A percentile compares a stretch with the other conserved stretches of the same genome.
phyloP scores from a whole-genome alignment of 1,140 invertebrate species.

The Papilio polyxenes region DNA sequence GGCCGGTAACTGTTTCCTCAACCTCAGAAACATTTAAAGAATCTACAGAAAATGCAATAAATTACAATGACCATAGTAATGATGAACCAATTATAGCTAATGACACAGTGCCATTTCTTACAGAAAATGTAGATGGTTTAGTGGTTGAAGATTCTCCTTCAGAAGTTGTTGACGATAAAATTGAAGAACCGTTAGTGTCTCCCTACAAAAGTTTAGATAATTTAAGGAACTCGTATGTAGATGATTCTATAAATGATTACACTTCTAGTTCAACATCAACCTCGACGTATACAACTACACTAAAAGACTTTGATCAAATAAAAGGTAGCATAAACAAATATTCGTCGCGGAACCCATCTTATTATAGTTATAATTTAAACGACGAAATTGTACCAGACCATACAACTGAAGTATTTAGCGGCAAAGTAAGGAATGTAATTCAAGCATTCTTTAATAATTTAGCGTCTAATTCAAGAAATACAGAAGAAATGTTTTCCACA shows the following conservation, averaged over 20 bases:
- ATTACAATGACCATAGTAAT: conserved; percentile 1
- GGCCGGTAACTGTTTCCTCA: conserved; percentile 48
- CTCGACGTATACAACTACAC: conserved; percentile 52
- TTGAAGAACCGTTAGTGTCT: conserved; percentile 61
- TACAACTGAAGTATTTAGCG: conserved; percentile 71
- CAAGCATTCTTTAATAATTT: conserved; percentile 71
- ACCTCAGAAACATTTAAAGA: neutral
- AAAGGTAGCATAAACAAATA: conserved; percentile 46
- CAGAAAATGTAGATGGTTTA: neutral
- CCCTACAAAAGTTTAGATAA: conserved; percentile 71
- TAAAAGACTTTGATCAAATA: conserved; percentile 43
- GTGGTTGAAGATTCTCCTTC: conserved; percentile 27
- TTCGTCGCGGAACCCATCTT: conserved; percentile 57
- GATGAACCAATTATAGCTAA: neutral
- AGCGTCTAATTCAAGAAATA: conserved; percentile 52
- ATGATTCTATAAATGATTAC: conserved; percentile 44
- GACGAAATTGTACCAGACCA: conserved; percentile 66
- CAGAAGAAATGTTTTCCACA: conserved; percentile 51
- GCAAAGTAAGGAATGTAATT: conserved; percentile 67
- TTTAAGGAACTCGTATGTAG: conserved; percentile 56
- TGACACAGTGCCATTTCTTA: neutral
- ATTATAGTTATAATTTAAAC: conserved; percentile 65
- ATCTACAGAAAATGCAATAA: conserved; percentile 31
- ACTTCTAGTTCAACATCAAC: conserved; percentile 54
- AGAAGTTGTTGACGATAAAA: conserved; percentile 15